phyloP scores from a whole-genome alignment of 2,888 invertebrate genomes.

The Luperina testacea region DNA sequence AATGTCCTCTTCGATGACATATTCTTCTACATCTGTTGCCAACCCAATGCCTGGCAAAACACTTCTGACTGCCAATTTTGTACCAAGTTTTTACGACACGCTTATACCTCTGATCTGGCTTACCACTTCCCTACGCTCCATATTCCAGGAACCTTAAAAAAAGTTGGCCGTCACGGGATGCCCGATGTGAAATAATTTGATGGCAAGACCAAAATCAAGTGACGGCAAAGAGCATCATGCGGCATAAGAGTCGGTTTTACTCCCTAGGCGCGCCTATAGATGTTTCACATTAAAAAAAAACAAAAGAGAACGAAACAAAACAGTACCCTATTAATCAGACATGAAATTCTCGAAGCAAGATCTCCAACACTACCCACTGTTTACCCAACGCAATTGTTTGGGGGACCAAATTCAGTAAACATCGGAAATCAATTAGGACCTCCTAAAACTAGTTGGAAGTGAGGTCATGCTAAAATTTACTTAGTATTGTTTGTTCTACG shows the following conservation, averaged over 20 bases:
- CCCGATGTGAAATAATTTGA: background rate
- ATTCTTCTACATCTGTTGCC: background rate
- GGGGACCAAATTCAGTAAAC: slow-evolving; percentile 65
- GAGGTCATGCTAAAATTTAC: slow-evolving; percentile 61
- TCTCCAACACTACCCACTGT: slow-evolving; percentile 46
- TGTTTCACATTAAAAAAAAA: background rate
- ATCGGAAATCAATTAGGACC: slow-evolving; percentile 71
- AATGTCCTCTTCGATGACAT: background rate
- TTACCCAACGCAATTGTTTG: slow-evolving; percentile 61
- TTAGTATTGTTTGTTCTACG: slow-evolving; percentile 51
- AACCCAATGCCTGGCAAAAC: background rate
- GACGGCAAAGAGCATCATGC: background rate
- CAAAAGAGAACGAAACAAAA: slow-evolving; percentile 10
- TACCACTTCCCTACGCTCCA: background rate
- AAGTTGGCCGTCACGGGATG: background rate
- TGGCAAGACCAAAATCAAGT: background rate
- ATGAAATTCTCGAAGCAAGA: slow-evolving; percentile 37
- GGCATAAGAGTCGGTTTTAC: background rate
- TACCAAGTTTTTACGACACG: background rate
- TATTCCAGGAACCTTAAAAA: background rate
- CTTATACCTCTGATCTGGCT: background rate
- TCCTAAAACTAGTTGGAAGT: slow-evolving; percentile 54
- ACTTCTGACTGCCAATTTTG: background rate
- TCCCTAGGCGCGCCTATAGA: background rate
- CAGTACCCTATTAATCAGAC: slow-evolving; percentile 28